A percentile compares a stretch with the other conserved stretches of the same genome.
Conservation (phyloP, 2,113 vertebrate genomes). For the Cairina moschata region DNA sequence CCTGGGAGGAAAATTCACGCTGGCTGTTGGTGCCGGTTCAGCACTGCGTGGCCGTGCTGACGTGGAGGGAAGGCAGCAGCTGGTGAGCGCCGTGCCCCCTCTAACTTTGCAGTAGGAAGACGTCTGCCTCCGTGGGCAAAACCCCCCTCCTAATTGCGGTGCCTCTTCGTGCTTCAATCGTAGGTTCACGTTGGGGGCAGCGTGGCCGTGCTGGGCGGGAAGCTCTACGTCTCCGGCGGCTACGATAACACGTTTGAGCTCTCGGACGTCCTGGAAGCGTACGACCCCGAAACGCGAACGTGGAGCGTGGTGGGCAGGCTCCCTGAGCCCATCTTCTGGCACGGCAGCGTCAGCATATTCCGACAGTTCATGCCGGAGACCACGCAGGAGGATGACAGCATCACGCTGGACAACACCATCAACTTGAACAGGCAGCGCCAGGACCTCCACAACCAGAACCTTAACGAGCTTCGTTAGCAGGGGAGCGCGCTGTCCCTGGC, state of each 20-base stretch:
- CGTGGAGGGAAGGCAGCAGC: not conserved
- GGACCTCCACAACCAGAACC: conserved; percentile 78
- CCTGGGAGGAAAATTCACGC: not conserved
- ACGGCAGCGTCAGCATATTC: conserved; percentile 98
- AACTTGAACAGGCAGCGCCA: conserved; percentile 80
- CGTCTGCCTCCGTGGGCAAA: not conserved
- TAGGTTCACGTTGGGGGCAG: conserved; percentile 97
- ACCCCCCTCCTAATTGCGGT: accelerated
- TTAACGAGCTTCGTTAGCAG: conserved; percentile 81
- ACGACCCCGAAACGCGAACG: conserved; percentile 79
- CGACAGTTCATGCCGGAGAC: conserved; percentile 97
- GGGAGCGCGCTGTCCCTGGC: accelerated
- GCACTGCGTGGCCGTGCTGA: not conserved
- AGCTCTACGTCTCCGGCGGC: conserved; percentile 92
- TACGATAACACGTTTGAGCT: conserved; percentile 97
- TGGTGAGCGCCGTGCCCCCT: not conserved
- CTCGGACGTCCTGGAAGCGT: conserved; percentile 91
- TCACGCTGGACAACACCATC: conserved; percentile 77
- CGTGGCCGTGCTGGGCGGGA: conserved; percentile 89
- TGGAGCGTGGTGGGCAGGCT: conserved; percentile 88
- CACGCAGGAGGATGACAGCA: conserved; percentile 74
- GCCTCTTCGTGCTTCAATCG: accelerated
- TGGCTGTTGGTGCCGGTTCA: not conserved
- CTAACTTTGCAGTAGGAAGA: not conserved
- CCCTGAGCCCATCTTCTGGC: conserved; percentile 97